A percentile compares a stretch with the other conserved stretches of the same genome.
Evolutionary conservation across 2,888 invertebrate genomes (phyloP).

Genomic region (Nemoura dubitans): DNA sequence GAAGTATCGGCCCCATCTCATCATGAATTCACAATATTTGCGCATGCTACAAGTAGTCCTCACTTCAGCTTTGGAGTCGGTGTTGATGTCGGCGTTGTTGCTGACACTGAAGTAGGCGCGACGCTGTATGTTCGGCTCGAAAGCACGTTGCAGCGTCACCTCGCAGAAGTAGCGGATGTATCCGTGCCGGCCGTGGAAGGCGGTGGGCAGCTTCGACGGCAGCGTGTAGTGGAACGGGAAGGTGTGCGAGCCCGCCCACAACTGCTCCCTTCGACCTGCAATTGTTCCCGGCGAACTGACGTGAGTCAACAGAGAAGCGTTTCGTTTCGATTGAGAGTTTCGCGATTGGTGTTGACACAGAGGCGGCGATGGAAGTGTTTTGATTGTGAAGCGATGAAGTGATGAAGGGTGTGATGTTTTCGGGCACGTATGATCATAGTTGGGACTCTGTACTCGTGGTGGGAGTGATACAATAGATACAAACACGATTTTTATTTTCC

Average conservation of each 20-base stretch:
- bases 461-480: too few relatives aligned
- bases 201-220: slow-evolving; percentile 54
- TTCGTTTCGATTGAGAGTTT: background rate
- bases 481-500: too few relatives aligned
- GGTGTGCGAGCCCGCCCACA: slow-evolving; percentile 54
- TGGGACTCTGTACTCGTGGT: too few relatives aligned
- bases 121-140: slow-evolving; percentile 52
- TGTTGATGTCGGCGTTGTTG: slow-evolving; percentile 54
- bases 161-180: slow-evolving; percentile 56
- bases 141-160: slow-evolving; percentile 54
- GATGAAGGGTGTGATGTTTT: too few relatives aligned
- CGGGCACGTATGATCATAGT: too few relatives aligned
- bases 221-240: slow-evolving; percentile 55
- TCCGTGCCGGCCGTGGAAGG: slow-evolving; percentile 54
- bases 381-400: too few relatives aligned
- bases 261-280: slow-evolving; percentile 54
- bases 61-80: slow-evolving; percentile 55
- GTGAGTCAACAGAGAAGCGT: background rate
- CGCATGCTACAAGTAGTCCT: too few relatives aligned
- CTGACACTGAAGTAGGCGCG: slow-evolving; percentile 54
- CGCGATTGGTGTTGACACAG: background rate
- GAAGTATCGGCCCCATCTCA: too few relatives aligned
- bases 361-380: background rate
- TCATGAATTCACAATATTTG: too few relatives aligned
- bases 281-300: too few relatives aligned